phyloP scores from a whole-genome alignment of 2,113 vertebrate species.

The Colistium nudipinnis region DNA sequence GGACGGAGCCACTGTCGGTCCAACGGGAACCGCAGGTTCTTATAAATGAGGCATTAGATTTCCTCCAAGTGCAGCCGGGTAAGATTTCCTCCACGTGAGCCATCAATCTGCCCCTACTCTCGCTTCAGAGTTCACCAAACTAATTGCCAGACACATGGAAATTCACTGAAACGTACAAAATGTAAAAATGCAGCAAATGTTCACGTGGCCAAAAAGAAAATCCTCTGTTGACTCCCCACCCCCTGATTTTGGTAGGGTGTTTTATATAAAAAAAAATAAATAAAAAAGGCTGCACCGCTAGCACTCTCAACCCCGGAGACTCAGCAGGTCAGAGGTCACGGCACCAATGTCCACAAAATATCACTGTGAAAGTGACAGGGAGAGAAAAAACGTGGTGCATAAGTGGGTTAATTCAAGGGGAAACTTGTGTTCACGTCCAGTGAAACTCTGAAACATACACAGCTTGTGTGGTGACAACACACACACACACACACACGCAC shows the following conservation, averaged over 20 bases:
- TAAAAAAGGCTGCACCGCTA: too few species aligned
- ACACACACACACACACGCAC: constrained; percentile 1
- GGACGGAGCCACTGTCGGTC: constrained; percentile 35
- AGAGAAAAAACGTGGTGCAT: background rate
- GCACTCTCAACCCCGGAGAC: constrained; percentile 1
- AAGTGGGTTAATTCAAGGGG: background rate
- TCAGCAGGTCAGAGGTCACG: background rate
- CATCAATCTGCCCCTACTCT: constrained; percentile 1
- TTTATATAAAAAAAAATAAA: too few species aligned
- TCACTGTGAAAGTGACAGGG: background rate
- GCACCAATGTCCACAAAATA: background rate
- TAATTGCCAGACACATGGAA: too few species aligned
- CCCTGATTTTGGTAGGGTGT: too few species aligned
- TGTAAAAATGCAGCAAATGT: too few species aligned
- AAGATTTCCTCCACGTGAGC: constrained; percentile 18
- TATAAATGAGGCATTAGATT: constrained; percentile 9
- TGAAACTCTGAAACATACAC: constrained; percentile 29
- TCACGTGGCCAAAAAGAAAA: too few species aligned
- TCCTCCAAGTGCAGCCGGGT: constrained; percentile 25
- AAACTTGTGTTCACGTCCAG: constrained; percentile 26
- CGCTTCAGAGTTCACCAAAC: too few species aligned
- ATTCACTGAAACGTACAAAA: too few species aligned
- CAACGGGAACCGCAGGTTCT: constrained; percentile 29
- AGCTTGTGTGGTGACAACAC: constrained; percentile 52
- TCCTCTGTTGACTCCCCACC: too few species aligned